Evolutionary conservation across 2,888 invertebrate genomes (phyloP).

Genomic region (Choristoneura rosaceana): DNA sequence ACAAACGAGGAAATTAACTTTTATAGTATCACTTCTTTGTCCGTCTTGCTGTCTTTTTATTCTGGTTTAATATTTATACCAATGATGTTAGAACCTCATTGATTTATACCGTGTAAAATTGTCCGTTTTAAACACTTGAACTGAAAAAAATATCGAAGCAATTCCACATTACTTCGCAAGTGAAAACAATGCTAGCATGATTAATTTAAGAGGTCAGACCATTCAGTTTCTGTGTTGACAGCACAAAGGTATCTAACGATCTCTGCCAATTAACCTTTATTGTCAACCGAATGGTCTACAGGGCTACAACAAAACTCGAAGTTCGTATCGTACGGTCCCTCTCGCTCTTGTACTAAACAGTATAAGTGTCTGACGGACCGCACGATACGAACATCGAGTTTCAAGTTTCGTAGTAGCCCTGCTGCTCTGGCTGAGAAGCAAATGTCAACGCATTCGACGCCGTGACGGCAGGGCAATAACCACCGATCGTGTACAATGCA

Average conservation of each 20-base stretch:
- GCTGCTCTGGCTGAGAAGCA: constrained; percentile 11
- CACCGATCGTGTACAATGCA: constrained; percentile 52
- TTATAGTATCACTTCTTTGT: too few relatives aligned
- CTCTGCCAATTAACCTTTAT: constrained; percentile 35
- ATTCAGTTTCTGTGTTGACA: constrained; percentile 9
- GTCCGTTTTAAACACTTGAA: background rate
- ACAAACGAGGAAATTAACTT: too few relatives aligned
- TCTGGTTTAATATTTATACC: too few relatives aligned
- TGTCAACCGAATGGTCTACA: constrained; percentile 23
- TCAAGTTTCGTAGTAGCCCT: too few relatives aligned
- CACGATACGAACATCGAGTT: too few relatives aligned
- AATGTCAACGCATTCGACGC: constrained; percentile 49
- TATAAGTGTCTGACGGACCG: too few relatives aligned
- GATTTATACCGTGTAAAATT: too few relatives aligned
- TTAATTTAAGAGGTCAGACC: background rate
- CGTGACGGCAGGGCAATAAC: constrained; percentile 56
- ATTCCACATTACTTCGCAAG: background rate
- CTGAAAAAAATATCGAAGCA: background rate
- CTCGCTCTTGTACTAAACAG: too few relatives aligned
- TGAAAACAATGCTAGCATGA: background rate
- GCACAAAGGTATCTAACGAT: constrained; percentile 19
- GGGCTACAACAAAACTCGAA: too few relatives aligned
- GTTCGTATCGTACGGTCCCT: too few relatives aligned
- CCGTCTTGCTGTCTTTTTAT: too few relatives aligned
- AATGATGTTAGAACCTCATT: too few relatives aligned